These are phyloP conservation scores for Drosophila anceps DNA, from an alignment of 2,888 invertebrate species.

Conservation along the genomic window DNA sequence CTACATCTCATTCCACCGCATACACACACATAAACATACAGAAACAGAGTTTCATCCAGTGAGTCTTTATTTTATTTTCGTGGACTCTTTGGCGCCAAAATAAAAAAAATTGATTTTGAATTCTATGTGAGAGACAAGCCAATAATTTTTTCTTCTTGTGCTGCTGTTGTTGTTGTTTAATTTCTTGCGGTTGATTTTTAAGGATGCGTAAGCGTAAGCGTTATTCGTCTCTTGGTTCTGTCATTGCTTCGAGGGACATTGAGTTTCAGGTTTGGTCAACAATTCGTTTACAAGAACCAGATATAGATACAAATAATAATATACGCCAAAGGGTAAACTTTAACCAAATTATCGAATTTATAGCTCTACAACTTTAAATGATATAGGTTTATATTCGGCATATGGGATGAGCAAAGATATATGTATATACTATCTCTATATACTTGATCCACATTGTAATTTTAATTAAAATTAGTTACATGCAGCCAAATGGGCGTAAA, in stretches of 20 bases:
- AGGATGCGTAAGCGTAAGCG: neutral
- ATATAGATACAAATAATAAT: too few species aligned
- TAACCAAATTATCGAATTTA: too few species aligned
- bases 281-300: too few species aligned
- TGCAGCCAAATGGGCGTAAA: too few species aligned
- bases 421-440: too few species aligned
- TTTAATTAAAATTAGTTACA: too few species aligned
- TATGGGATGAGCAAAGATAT: too few species aligned
- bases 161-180: constrained; percentile 16
- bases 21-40: neutral
- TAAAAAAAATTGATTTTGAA: constrained; percentile 42
- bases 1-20: neutral
- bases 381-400: too few species aligned
- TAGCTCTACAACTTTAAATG: too few species aligned
- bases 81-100: constrained; percentile 74
- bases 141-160: constrained; percentile 6
- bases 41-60: constrained; percentile 5
- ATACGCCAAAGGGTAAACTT: too few species aligned
- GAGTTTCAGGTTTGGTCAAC: neutral
- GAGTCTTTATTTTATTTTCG: constrained; percentile 68
- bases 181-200: neutral
- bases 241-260: neutral
- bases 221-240: neutral
- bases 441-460: too few species aligned
- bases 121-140: constrained; percentile 39